Base-by-base conservation (phyloP, 2,113 vertebrate genomes). In the Corythoichthys intestinalis region DNA sequence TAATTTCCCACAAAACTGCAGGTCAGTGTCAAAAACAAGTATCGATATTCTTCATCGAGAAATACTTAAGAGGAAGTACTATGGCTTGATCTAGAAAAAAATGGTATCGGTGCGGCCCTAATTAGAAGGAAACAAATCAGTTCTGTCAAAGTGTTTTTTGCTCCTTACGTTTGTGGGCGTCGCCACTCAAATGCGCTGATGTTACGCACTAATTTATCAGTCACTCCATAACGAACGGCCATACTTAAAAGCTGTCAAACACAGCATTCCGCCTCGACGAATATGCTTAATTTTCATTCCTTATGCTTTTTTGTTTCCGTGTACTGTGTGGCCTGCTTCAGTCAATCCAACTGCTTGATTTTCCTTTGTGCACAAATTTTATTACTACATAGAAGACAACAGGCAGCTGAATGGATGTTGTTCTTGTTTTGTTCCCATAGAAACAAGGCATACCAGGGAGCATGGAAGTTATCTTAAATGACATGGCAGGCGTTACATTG, bases 341-440 rank as follows among this genome's bases (percentile, higher is more conserved):
- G 65, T 44, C 59, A 4, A 37, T 57, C 76, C 52, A 56, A 34
- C 63, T 44, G 71, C 63, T 77, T 8, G 41, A 44, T 41, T n/a
- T 28, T 70, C 67, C 65, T 9, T 11, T 52, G 57, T 65, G 83
- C 83, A 80, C 76, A 77, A 83, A 83, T 84, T 86, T 56, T 64
- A 76, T 84, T 75, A 50, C 53, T 35, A 66, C 65, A 50, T 78
- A 82, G 73, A 75, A 77, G 48, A 80, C 11, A 17, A 28, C 9
- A 4, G 4, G 59, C n/a, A 20, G 83, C 83, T 78, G 73, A 71
- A 77, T 61, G 56, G 59, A 66, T 74, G 69, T 53, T 72, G 66
- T 72, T 73, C 62, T 72, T 65, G 62, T 72, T 75, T 76, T 60
- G 82, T 90, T 74, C 85, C 86, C 88, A 88, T 88, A 72, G 86